Conservation (phyloP, 2,113 vertebrate genomes). For the Toxotes jaculatrix region DNA sequence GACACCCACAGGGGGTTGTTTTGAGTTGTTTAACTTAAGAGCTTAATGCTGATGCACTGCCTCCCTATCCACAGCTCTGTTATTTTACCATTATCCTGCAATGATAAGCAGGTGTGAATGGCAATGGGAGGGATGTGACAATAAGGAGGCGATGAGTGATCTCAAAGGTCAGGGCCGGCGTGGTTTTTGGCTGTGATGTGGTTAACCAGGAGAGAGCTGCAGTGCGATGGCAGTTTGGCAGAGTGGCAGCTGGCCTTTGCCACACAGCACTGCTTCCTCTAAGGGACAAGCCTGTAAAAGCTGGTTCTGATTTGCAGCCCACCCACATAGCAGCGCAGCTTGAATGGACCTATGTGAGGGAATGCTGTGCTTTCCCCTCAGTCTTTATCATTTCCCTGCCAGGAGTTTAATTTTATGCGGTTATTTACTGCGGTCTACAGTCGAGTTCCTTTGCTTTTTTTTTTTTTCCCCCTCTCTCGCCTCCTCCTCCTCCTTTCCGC, state of each 20-base stretch:
- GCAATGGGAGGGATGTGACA: slow-evolving; percentile 49
- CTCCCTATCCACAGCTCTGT: slow-evolving; percentile 36
- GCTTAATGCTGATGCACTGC: slow-evolving; percentile 27
- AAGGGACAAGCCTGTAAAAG: slow-evolving; percentile 58
- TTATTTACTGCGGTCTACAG: slow-evolving; percentile 76
- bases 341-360: slow-evolving; percentile 59
- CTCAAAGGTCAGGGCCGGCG: slow-evolving; percentile 47
- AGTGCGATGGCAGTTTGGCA: slow-evolving; percentile 34
- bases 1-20: slow-evolving; percentile 36
- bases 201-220: slow-evolving; percentile 43
- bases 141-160: slow-evolving; percentile 48
- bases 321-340: slow-evolving; percentile 73
- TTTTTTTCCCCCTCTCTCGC: not conserved
- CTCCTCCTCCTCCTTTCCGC: slow-evolving; percentile 25
- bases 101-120: slow-evolving; percentile 59
- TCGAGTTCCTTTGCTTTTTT: slow-evolving; percentile 50
- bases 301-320: slow-evolving; percentile 79
- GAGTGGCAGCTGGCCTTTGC: slow-evolving; percentile 63
- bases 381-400: slow-evolving; percentile 60
- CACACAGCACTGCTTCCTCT: slow-evolving; percentile 50
- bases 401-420: slow-evolving; percentile 69
- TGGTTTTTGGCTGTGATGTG: slow-evolving; percentile 63
- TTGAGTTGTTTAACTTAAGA: slow-evolving; percentile 41
- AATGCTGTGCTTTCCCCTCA: slow-evolving; percentile 65
- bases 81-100: slow-evolving; percentile 54